These are phyloP conservation scores for Semnornis frantzii DNA, from an alignment of 2,113 vertebrate genomes.

Conservation along the genomic window DNA sequence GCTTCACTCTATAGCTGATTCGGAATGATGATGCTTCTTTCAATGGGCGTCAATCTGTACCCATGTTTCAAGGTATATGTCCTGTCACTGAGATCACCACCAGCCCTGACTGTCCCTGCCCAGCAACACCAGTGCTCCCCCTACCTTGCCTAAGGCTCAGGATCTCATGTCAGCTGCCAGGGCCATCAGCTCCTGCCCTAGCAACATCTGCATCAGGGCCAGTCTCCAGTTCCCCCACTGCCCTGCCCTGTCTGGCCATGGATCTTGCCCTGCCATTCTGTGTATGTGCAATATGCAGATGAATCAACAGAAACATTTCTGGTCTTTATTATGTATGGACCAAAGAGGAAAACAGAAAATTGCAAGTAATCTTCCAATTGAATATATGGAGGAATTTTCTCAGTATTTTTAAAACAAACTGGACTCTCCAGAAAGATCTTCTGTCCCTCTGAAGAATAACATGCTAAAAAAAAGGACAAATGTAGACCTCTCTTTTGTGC, in stretches of 20 bases:
- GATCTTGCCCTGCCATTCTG: not conserved
- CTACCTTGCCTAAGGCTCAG: too few species aligned
- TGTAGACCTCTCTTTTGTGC: not conserved
- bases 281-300: rapidly evolving
- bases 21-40: not conserved
- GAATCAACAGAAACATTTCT: not conserved
- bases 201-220: rapidly evolving
- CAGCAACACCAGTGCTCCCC: too few species aligned
- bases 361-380: not conserved
- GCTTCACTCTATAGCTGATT: not conserved
- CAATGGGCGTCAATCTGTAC: not conserved
- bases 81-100: too few species aligned
- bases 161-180: too few species aligned
- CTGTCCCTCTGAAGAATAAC: not conserved
- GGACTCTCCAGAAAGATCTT: not conserved
- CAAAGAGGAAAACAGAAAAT: not conserved
- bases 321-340: not conserved
- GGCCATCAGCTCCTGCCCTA: not conserved
- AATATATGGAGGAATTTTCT: not conserved
- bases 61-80: not conserved
- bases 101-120: too few species aligned
- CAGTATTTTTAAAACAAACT: not conserved
- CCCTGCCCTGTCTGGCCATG: not conserved
- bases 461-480: not conserved
- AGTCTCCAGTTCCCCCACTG: not conserved